These are phyloP conservation scores for Oryzias melastigma DNA, from an alignment of 2,113 vertebrate species.

Conservation along the genomic window DNA sequence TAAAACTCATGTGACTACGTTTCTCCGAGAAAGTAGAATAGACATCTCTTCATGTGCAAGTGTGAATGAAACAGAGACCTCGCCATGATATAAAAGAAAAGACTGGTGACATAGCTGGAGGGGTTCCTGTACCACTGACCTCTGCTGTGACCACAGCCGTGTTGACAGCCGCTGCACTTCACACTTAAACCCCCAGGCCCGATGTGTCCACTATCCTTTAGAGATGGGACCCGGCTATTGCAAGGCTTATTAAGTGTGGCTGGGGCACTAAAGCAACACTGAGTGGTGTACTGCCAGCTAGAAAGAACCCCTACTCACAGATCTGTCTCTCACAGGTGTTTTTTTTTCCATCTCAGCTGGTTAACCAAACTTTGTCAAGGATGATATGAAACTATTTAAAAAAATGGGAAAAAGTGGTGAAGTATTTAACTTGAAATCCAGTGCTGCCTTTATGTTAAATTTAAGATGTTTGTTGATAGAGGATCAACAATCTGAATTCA, in stretches of 20 bases:
- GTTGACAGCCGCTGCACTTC: slow-evolving; percentile 67
- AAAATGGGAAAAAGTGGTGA: background rate
- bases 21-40: no score
- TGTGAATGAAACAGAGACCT: slow-evolving; percentile 30
- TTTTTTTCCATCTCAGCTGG: slow-evolving; percentile 38
- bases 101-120: slow-evolving; percentile 25
- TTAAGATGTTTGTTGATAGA: no score
- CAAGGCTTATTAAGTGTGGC: slow-evolving; percentile 27
- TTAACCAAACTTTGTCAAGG: slow-evolving; percentile 18
- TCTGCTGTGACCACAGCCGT: slow-evolving; percentile 53
- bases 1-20: no score
- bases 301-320: slow-evolving; percentile 20
- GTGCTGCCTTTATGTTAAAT: background rate
- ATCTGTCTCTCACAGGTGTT: slow-evolving; percentile 13
- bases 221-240: slow-evolving; percentile 47
- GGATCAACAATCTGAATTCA: no score
- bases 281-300: slow-evolving; percentile 23
- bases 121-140: slow-evolving; percentile 45
- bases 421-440: background rate
- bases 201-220: slow-evolving; percentile 50
- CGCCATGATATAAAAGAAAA: slow-evolving; percentile 30
- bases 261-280: slow-evolving; percentile 19
- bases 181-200: slow-evolving; percentile 43
- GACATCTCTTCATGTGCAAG: slow-evolving; percentile 16
- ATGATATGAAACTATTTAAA: slow-evolving; percentile 13